These are phyloP conservation scores for Zophobas atratus DNA, from an alignment of 1,140 invertebrate species.

Conservation along the genomic window DNA sequence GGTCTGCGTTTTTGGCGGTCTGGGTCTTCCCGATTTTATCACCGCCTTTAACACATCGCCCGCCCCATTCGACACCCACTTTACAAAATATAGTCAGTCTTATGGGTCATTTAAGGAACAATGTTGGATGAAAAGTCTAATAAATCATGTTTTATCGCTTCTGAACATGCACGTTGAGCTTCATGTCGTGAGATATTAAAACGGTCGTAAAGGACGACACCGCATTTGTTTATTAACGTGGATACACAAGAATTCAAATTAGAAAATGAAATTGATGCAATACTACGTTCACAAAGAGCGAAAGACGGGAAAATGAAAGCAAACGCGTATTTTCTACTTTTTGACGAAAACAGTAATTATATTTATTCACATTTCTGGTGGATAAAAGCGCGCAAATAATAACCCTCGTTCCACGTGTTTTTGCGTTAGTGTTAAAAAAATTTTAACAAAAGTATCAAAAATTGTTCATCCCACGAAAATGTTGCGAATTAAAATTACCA, in stretches of 20 bases:
- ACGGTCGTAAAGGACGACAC: background rate
- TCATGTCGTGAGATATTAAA: conserved; percentile 17
- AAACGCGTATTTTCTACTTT: too few species aligned
- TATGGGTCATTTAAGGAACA: conserved; percentile 24
- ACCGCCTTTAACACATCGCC: background rate
- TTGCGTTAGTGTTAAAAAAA: too few species aligned
- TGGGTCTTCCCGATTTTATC: background rate
- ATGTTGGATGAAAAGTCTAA: conserved; percentile 7
- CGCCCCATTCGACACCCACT: conserved; percentile 9
- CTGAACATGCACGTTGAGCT: conserved; percentile 14
- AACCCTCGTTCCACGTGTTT: too few species aligned
- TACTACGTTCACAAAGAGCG: too few species aligned
- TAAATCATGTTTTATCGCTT: conserved; percentile 31
- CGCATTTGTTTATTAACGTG: conserved; percentile 26
- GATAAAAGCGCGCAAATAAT: too few species aligned
- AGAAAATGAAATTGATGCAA: background rate
- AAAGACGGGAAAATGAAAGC: background rate
- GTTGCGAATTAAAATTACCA: too few species aligned
- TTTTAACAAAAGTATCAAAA: too few species aligned
- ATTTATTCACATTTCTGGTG: too few species aligned
- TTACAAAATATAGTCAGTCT: background rate
- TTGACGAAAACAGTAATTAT: too few species aligned
- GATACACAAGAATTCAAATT: background rate
- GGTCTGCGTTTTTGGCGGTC: background rate
- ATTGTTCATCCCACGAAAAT: too few species aligned